phyloP scores from a whole-genome alignment of 2,888 invertebrate genomes.

The Xylota segnis region DNA sequence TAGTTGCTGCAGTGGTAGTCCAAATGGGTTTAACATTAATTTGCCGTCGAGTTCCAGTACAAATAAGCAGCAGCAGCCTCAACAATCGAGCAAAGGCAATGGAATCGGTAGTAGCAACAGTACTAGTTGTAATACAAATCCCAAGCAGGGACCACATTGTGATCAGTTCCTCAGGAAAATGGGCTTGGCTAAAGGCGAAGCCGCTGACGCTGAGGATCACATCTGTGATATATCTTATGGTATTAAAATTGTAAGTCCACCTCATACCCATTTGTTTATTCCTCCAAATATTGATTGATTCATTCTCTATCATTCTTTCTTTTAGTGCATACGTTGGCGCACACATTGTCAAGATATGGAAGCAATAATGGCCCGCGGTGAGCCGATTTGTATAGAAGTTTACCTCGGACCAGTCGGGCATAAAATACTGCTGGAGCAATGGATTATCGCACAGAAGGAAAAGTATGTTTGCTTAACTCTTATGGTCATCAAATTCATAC shows the following conservation, averaged over 20 bases:
- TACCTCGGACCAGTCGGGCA: conserved; percentile 84
- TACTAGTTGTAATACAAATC: conserved; percentile 77
- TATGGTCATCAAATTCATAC: background rate
- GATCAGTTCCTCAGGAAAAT: conserved; percentile 85
- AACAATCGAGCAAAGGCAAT: conserved; percentile 25
- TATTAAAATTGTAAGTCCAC: conserved; percentile 83
- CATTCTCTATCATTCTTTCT: conserved; percentile 24
- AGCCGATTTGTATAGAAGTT: conserved; percentile 84
- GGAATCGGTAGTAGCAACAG: conserved; percentile 38
- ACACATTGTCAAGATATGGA: conserved; percentile 84
- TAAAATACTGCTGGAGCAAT: conserved; percentile 84
- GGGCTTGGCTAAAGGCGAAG: conserved; percentile 83
- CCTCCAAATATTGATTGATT: conserved; percentile 13
- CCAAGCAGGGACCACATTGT: conserved; percentile 85
- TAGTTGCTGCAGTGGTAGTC: conserved; percentile 39
- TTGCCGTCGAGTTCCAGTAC: conserved; percentile 63
- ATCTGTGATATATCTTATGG: conserved; percentile 84
- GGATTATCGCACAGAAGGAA: conserved; percentile 83
- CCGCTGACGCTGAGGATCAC: conserved; percentile 83
- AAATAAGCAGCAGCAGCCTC: conserved; percentile 31
- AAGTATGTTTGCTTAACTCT: conserved; percentile 78
- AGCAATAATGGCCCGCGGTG: conserved; percentile 82
- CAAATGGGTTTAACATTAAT: conserved; percentile 42
- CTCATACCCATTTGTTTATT: background rate
- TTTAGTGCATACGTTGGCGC: conserved; percentile 84